phyloP scores from a whole-genome alignment of 2,888 invertebrate species.

The Adelognathus sp. region DNA sequence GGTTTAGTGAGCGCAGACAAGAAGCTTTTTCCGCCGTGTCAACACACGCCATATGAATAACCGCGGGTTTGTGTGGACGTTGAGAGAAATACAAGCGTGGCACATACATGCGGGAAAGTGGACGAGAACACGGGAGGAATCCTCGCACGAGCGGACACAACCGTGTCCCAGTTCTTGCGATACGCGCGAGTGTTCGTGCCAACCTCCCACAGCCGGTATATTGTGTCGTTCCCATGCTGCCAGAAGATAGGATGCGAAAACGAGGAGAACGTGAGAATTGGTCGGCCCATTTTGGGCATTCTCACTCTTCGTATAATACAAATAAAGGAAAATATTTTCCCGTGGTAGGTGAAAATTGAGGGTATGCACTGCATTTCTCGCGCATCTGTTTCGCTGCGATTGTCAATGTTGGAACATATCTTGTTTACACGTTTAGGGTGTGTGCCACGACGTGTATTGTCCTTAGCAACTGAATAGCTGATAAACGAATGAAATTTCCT shows the following conservation, averaged over 20 bases:
- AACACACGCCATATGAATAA: neutral
- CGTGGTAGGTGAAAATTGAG: neutral
- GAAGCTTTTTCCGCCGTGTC: neutral
- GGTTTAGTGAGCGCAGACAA: neutral
- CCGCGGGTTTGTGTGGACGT: constrained; percentile 1
- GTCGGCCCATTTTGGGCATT: neutral
- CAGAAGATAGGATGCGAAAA: neutral
- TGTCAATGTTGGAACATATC: neutral
- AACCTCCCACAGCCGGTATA: neutral
- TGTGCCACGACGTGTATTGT: too few species aligned
- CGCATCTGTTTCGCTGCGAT: neutral
- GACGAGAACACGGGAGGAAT: neutral
- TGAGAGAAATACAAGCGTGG: neutral
- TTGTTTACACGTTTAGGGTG: too few species aligned
- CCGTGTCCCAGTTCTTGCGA: constrained; percentile 23
- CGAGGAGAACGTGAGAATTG: neutral
- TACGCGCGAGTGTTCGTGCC: neutral
- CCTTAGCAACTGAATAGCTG: too few species aligned
- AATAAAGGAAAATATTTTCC: constrained; percentile 2
- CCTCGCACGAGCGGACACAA: constrained; percentile 1
- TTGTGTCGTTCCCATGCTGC: neutral
- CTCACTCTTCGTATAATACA: neutral
- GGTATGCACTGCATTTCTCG: neutral
- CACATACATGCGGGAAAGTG: neutral
- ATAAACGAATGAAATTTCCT: too few species aligned